Base-by-base conservation (phyloP, 2,888 invertebrate genomes). In the Erebia ligea region DNA sequence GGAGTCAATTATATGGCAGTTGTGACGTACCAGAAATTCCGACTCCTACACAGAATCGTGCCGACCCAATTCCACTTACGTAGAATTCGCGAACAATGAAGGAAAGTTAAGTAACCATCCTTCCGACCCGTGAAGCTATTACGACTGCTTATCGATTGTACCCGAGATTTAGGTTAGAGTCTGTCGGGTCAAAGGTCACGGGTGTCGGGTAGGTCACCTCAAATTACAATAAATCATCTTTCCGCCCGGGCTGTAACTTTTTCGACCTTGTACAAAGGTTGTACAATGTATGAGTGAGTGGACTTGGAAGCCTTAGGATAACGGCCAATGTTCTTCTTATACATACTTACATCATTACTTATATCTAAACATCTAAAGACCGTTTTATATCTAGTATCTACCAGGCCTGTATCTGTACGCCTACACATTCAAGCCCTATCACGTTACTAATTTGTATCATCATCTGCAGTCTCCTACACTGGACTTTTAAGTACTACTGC, bases 91-190 rank as follows among this genome's bases (percentile, higher is more conserved):
- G 52, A 17, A 17, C 50, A 50, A n/a, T 50, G 50, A 54, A 17
- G 21, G 25, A 13, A 25, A 25, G 21, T 21, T 56, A 56, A 56
- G 56, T 56, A 25, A 56, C 5, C 13, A 25, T 56, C 56, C 56
- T 56, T 56, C 17, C 15, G 17, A 59, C 1, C 59, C 40, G 40
- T 34, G 34, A 11, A 17, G 59, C 17, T 59, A 8, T 40, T 59
- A n/a, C 15, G 17, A n/a, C 40, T 59, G 10, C 17, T 9, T 88
- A 92, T 91, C 89, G 91, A 91, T 90, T 90, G 82, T 80, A 72
- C 77, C 77, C 76, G 66, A 59, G 80, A 88, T 90, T 87, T 94
- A 91, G 94, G 94, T 94, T 94, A 88, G 90, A 93, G 94, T 91
- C 92, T 59, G 59, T 13, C 71, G 57, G 45, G 45, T 61, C 61